phyloP scores from a whole-genome alignment of 2,888 invertebrate genomes.

The Cacoxenus indagator region DNA sequence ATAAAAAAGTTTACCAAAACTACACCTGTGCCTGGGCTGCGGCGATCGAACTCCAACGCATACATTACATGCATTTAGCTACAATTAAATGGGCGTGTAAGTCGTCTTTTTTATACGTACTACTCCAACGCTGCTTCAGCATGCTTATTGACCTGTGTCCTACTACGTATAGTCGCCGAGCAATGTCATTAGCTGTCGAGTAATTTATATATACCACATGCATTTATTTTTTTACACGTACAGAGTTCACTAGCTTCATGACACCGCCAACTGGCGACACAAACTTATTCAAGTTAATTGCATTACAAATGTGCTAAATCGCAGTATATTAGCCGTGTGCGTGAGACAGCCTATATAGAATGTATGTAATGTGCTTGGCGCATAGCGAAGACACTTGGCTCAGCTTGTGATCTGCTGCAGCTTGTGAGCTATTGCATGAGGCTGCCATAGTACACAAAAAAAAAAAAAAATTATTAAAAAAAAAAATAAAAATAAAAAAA shows the following conservation, averaged over 20 bases:
- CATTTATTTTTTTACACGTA: not conserved
- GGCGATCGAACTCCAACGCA: no score
- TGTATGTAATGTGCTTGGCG: no score
- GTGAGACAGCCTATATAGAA: no score
- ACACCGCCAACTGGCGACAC: not conserved
- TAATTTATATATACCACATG: slow-evolving; percentile 13
- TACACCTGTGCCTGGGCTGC: no score
- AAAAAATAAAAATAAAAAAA: no score
- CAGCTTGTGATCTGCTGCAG: no score
- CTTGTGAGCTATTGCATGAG: no score
- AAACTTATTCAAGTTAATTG: not conserved
- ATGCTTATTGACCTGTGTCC: not conserved
- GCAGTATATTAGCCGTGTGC: not conserved
- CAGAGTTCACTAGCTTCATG: no score
- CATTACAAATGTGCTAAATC: slow-evolving; percentile 57
- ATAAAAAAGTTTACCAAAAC: not conserved
- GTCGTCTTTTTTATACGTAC: not conserved
- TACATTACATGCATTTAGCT: slow-evolving; percentile 24
- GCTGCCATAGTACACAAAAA: no score
- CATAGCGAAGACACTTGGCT: no score
- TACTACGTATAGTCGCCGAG: not conserved
- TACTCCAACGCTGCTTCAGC: not conserved
- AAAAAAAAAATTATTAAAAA: no score
- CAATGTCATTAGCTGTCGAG: not conserved
- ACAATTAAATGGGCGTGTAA: slow-evolving; percentile 55